Evolutionary conservation across 1,140 invertebrate species (phyloP), one percentile per base, ranked within the genome.

Genomic region (Ephestia elutella): DNA sequence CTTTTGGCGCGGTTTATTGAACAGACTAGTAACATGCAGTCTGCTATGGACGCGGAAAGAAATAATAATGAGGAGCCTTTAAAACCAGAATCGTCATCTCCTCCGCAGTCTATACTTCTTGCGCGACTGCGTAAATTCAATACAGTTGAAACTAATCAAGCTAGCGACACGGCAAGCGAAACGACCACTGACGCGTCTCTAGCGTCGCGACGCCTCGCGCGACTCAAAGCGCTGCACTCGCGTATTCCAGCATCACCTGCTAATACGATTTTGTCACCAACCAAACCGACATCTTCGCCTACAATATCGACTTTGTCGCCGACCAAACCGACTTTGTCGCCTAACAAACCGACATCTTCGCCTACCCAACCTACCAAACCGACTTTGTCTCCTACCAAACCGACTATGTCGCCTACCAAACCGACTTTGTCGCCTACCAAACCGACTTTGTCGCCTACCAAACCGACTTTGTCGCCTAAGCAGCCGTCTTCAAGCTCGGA

Each of bases 161-260:
- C 1, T 11, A 35, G 32, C 9, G 32, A 35, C 4, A 9, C 32
- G 32, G 13, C 32, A 10, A 35, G 32, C 32, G 32, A 11, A n/a
- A 25, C 48, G 21, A 17, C 30, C 30, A 28, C 20, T n/a, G 54
- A 48, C 10, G 11, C 61, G 19, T 30, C n/a, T n/a, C n/a, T n/a
- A n/a, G n/a, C 13, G 49, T 20, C 50, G 30, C 48, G 18, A 54
- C 60, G 57, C 35, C 19, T 49, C 28, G 38, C 49, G 11, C 49
- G 57, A 18, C 58, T 57, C 32, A 20, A 30, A 2, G 56, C 60
- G 53, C 48, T 55, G 49, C 54, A 38, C 38, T 11, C 50, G 25
- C 57, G 57, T 19, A 48, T 53, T 32, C 19, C 25, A 21, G 25
- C 58, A 50, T 19, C 21, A 13, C 49, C 19, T 32, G 15, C 18